Evolutionary conservation across 2,113 vertebrate species (phyloP), one percentile per base, ranked within the genome.

Genomic region (Odocoileus virginianus): DNA sequence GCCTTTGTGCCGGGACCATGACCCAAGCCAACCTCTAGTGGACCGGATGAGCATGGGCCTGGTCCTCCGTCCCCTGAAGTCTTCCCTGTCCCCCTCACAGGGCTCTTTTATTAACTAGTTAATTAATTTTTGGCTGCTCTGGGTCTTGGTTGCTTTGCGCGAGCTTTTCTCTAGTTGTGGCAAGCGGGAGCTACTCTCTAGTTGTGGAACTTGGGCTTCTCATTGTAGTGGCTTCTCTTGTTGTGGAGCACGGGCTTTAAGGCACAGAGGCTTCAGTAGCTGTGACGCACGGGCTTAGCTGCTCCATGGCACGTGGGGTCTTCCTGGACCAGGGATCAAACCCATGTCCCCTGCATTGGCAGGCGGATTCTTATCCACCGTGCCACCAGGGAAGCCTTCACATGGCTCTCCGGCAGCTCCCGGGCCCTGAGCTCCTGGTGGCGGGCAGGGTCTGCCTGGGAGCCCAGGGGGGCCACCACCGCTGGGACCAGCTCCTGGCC

Each of bases 371-470:
- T 76, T 43, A 76, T 76, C 71, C 36, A 76, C 36, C 0, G 0
- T 0, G 21, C 36, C 71, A 43, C 3, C 23, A 43, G 71, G 71
- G 40, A 76, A 14, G 71, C 3, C 97, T 87, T 90, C 84, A 95
- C 36, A 33, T 45, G 95, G 95, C 55, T 54, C 85, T 86, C 83
- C 33, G 94, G 96, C 88, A 95, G 36, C 30, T 97, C 94, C 97
- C 67, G 45, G 97, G 84, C 81, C 36, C 36, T 67, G 43, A 86
- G 54, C 21, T 91, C 36, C 78, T 93, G 94, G 96, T 95, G 94
- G 94, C 94, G 94, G 98, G 97, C 97, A 98, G 98, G 97, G 97
- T 90, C 96, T 96, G 93, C 97, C 98, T 86, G 21, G 43, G 96
- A 98, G 96, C 54, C 88, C 88, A 92, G 95, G 96, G 98, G 98